These are phyloP conservation scores for Phortica variegata DNA, from an alignment of 1,140 invertebrate genomes.

Conservation along the genomic window DNA sequence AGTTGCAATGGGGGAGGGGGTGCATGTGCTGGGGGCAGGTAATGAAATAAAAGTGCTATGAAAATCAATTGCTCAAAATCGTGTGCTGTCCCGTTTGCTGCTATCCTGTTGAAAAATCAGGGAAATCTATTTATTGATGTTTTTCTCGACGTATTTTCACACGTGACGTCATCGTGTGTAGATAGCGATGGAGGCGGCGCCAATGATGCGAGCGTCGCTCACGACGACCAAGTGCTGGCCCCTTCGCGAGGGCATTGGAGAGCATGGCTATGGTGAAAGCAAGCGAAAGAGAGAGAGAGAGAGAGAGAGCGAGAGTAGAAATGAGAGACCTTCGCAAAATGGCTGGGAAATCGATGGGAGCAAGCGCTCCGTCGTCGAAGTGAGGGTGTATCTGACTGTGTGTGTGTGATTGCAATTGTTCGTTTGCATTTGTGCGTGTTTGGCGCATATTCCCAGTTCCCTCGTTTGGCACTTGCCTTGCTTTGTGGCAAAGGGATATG, in stretches of 20 bases:
- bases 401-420: constrained; percentile 6
- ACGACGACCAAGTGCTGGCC: neutral
- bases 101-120: constrained; percentile 56
- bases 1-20: too few species aligned
- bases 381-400: neutral
- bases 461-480: too few species aligned
- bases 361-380: too few species aligned
- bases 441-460: too few species aligned
- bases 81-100: constrained; percentile 25
- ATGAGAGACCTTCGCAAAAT: neutral
- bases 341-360: neutral
- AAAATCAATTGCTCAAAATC: neutral
- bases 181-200: neutral
- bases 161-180: constrained; percentile 1
- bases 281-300: constrained; percentile 4
- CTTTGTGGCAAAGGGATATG: too few species aligned
- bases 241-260: neutral
- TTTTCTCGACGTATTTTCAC: constrained; percentile 28
- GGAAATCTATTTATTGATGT: constrained; percentile 57
- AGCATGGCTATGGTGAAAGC: neutral
- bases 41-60: too few species aligned
- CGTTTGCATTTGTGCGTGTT: constrained; percentile 14
- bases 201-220: too few species aligned
- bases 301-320: constrained; percentile 3
- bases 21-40: too few species aligned